Percentiles rank a stretch among this genome's conserved stretches.
These are phyloP conservation scores for Dynastes maya DNA, from an alignment of 2,888 invertebrate genomes.

Conservation along the genomic window DNA sequence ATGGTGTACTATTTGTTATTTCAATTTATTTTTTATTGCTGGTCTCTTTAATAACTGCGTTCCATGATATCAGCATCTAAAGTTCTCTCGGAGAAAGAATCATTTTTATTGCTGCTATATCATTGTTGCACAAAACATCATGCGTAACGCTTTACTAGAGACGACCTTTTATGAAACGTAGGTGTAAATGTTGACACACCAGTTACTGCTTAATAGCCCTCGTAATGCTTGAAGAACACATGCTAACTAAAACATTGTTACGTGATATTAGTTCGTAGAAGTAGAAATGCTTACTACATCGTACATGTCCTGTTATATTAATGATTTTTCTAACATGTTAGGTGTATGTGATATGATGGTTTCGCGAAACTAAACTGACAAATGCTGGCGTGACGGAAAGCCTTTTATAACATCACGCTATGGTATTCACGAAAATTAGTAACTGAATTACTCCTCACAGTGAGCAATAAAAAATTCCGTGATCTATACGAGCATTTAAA, in stretches of 20 bases:
- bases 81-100: not conserved
- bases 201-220: not conserved
- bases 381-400: not conserved
- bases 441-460: not conserved
- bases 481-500: slow-evolving; percentile 27
- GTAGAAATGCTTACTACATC: not conserved
- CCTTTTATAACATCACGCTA: not conserved
- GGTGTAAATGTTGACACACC: not conserved
- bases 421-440: not conserved
- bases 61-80: too few relatives aligned
- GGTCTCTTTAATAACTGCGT: too few relatives aligned
- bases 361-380: slow-evolving; percentile 4
- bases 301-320: not conserved
- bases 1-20: too few relatives aligned
- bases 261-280: not conserved
- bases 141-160: not conserved
- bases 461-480: not conserved
- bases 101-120: not conserved
- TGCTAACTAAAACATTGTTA: not conserved
- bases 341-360: not conserved
- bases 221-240: not conserved
- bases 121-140: not conserved
- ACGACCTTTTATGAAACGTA: not conserved
- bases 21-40: too few relatives aligned
- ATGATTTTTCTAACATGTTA: not conserved